A percentile compares a stretch with the other conserved stretches of the same genome.
These are phyloP conservation scores for Capricornis sumatraensis DNA, from an alignment of 2,113 vertebrate species.

Conservation along the genomic window DNA sequence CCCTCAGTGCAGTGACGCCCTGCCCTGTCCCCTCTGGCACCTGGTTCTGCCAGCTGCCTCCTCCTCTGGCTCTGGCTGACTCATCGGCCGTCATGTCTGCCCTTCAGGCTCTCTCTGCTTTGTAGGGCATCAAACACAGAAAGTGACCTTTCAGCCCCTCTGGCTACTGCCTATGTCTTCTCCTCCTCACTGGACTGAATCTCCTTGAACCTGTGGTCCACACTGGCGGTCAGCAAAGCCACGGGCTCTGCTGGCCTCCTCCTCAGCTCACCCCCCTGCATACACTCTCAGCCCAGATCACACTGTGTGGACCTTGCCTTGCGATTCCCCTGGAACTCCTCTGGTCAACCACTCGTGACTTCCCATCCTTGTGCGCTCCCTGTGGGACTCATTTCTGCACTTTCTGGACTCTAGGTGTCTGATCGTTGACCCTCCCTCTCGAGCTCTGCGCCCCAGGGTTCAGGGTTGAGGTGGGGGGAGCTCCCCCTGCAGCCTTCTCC, in stretches of 20 bases:
- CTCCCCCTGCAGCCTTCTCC: not conserved
- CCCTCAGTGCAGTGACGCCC: fast-evolving
- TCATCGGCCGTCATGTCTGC: fast-evolving
- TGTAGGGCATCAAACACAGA: fast-evolving
- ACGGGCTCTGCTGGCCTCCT: fast-evolving
- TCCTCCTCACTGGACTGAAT: not conserved
- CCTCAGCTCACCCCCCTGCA: too few species aligned
- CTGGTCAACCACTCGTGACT: fast-evolving
- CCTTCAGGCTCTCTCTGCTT: not conserved
- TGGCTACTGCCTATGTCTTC: not conserved
- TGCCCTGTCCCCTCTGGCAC: too few species aligned
- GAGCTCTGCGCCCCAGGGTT: not conserved
- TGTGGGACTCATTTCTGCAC: not conserved
- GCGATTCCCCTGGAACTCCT: fast-evolving
- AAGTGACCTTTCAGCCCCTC: not conserved
- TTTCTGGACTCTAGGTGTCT: not conserved
- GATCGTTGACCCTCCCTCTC: fast-evolving
- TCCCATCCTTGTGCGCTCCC: fast-evolving
- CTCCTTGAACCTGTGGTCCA: not conserved
- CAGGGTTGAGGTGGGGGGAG: fast-evolving
- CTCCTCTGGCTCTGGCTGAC: fast-evolving
- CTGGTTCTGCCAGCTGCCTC: not conserved
- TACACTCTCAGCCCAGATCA: not conserved
- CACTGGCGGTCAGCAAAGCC: fast-evolving
- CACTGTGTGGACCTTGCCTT: fast-evolving